Conservation (phyloP, 2,888 invertebrate species). For the Polymixis lichenea region DNA sequence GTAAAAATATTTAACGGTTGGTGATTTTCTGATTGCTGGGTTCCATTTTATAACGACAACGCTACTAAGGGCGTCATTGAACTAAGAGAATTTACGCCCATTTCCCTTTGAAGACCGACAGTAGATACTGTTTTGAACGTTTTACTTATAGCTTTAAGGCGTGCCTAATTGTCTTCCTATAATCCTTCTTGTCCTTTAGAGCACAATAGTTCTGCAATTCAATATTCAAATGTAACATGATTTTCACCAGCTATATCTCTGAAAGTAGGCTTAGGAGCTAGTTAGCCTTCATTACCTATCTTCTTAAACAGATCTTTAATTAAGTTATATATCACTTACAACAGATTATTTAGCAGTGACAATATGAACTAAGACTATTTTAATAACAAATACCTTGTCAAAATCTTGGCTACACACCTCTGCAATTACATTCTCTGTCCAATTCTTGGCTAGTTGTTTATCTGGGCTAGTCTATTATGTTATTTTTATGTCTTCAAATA, state of each 20-base stretch:
- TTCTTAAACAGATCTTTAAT: neutral
- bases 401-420: constrained; percentile 50
- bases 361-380: constrained; percentile 17
- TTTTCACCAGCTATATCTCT: neutral
- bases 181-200: neutral
- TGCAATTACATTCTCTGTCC: constrained; percentile 36
- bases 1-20: constrained; percentile 41
- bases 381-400: constrained; percentile 19
- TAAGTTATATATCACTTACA: neutral
- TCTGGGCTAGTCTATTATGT: constrained; percentile 42
- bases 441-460: constrained; percentile 54
- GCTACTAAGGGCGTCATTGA: constrained; percentile 20
- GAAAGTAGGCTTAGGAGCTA: neutral
- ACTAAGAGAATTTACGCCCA: constrained; percentile 48
- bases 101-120: constrained; percentile 35
- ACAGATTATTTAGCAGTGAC: neutral
- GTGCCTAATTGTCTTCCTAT: neutral
- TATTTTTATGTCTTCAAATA: constrained; percentile 35
- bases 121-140: neutral
- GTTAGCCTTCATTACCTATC: neutral
- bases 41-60: constrained; percentile 28
- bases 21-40: constrained; percentile 48
- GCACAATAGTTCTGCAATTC: neutral
- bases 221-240: neutral
- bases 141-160: neutral